These are phyloP conservation scores for Cabera pusaria DNA, from an alignment of 2,888 invertebrate genomes.

Conservation along the genomic window DNA sequence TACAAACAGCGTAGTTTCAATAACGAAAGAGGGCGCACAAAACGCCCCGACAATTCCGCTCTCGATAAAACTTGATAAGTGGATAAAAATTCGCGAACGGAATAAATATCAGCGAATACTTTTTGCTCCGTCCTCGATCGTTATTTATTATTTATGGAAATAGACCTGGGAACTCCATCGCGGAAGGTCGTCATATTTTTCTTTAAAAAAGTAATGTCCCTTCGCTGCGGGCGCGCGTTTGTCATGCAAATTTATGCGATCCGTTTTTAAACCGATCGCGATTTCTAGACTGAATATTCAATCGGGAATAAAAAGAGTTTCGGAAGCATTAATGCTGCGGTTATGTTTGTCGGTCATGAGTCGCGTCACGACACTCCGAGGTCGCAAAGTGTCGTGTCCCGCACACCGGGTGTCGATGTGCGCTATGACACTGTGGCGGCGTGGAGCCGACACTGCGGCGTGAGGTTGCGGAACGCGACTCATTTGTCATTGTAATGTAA, in stretches of 20 bases:
- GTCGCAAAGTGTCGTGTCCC: too few relatives aligned
- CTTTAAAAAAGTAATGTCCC: constrained; percentile 78
- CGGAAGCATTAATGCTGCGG: constrained; percentile 55
- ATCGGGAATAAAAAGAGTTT: constrained; percentile 58
- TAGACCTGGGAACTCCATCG: constrained; percentile 75
- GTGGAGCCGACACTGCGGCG: too few relatives aligned
- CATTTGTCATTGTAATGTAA: constrained; percentile 46
- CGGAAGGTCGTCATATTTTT: constrained; percentile 79
- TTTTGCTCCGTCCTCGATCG: constrained; percentile 72
- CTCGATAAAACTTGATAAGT: constrained; percentile 64
- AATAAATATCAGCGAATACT: constrained; percentile 75
- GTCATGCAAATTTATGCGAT: constrained; percentile 81
- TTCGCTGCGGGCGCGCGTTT: constrained; percentile 61
- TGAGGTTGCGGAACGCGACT: constrained; percentile 14
- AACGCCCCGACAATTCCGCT: constrained; percentile 27
- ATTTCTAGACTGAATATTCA: constrained; percentile 74
- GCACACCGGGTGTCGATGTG: too few relatives aligned
- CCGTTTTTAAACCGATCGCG: constrained; percentile 76
- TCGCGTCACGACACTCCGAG: constrained; percentile 59
- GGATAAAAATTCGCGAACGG: constrained; percentile 73
- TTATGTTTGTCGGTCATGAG: constrained; percentile 62
- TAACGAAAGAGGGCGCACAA: constrained; percentile 23
- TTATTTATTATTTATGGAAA: constrained; percentile 83
- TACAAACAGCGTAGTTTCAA: constrained; percentile 27
- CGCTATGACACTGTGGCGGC: too few relatives aligned